A percentile compares a stretch with the other conserved stretches of the same genome.
phyloP scores from a whole-genome alignment of 1,140 invertebrate genomes.

The Druon quercuslanigerum region DNA sequence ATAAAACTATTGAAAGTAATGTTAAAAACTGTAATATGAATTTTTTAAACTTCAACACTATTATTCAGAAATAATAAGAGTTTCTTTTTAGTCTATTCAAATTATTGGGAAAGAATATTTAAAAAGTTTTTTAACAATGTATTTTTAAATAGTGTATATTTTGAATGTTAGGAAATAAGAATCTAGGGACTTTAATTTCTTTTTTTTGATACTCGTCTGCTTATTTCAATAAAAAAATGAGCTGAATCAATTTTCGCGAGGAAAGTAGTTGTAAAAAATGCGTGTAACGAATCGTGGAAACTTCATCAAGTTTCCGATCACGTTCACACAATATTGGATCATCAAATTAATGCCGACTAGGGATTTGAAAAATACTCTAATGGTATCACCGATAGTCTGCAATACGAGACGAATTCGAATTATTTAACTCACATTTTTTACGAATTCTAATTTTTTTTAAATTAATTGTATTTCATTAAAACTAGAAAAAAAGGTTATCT shows the following conservation, averaged over 20 bases:
- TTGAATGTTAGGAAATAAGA: too few relatives aligned
- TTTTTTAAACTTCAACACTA: too few relatives aligned
- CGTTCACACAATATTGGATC: slow-evolving; percentile 69
- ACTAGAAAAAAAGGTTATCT: too few relatives aligned
- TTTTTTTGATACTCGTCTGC: too few relatives aligned
- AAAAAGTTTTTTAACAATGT: too few relatives aligned
- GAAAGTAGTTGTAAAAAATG: slow-evolving; percentile 47
- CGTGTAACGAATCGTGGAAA: slow-evolving; percentile 59
- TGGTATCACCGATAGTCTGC: slow-evolving; percentile 47
- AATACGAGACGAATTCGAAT: not conserved
- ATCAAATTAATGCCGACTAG: slow-evolving; percentile 55
- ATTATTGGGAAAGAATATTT: too few relatives aligned
- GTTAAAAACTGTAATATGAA: too few relatives aligned
- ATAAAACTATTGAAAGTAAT: too few relatives aligned
- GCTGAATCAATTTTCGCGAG: not conserved
- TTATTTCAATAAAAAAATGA: not conserved
- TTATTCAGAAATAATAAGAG: too few relatives aligned
- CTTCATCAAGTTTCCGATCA: slow-evolving; percentile 64
- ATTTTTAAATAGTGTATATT: too few relatives aligned
- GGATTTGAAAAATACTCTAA: slow-evolving; percentile 52
- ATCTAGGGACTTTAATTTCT: too few relatives aligned
- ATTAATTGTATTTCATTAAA: not conserved
- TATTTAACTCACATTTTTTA: not conserved
- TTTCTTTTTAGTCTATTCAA: too few relatives aligned
- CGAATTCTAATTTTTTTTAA: not conserved